Percentiles rank a stretch among this genome's conserved stretches.
Evolutionary conservation across 92 coral and sea anemone genomes (phyloP).

Genomic region (Epizoanthus rinbou): DNA sequence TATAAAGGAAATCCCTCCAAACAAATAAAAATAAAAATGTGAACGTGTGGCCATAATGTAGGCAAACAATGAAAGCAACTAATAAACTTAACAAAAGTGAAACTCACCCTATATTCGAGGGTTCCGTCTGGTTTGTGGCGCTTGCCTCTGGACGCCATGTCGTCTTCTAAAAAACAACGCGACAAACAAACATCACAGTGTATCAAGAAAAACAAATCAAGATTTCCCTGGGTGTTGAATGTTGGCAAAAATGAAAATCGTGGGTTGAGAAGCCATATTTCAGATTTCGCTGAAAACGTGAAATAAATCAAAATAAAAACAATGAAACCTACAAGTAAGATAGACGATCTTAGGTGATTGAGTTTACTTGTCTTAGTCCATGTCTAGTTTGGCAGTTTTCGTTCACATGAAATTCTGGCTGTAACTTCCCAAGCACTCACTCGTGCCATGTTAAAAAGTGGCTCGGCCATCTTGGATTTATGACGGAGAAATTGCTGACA

Average conservation of each 20-base stretch:
- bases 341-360: not conserved
- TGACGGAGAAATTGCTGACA: constrained; percentile 13
- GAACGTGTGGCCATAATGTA: not conserved
- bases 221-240: not conserved
- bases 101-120: constrained; percentile 70
- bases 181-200: not conserved
- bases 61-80: not conserved
- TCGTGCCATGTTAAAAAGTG: not conserved
- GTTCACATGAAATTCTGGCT: not conserved
- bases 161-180: constrained; percentile 44
- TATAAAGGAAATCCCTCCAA: no score
- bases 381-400: not conserved
- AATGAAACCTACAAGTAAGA: not conserved
- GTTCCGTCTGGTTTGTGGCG: constrained; percentile 71
- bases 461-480: constrained; percentile 69
- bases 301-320: not conserved
- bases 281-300: not conserved
- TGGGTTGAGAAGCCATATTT: no score
- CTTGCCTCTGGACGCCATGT: constrained; percentile 59
- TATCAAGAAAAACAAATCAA: not conserved
- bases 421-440: not conserved
- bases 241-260: no score
- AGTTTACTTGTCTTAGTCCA: not conserved
- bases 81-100: not conserved
- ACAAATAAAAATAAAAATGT: no score